Evolutionary conservation across 2,888 invertebrate species (phyloP).

Genomic region (Agrochola lota): DNA sequence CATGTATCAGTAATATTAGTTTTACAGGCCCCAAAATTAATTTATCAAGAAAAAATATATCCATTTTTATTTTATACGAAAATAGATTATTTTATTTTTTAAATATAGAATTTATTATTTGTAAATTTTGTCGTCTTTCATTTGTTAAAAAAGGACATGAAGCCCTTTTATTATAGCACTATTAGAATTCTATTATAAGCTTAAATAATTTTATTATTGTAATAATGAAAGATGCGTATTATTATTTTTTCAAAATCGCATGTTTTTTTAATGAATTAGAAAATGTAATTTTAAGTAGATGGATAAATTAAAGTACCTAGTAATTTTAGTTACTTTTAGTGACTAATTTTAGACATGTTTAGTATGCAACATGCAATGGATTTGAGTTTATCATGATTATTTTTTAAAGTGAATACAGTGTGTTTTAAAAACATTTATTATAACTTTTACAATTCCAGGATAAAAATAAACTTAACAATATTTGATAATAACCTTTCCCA

Average conservation of each 20-base stretch:
- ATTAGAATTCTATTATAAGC: slow-evolving; percentile 37
- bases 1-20: background rate
- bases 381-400: background rate
- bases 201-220: slow-evolving; percentile 52
- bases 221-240: slow-evolving; percentile 59
- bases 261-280: slow-evolving; percentile 42
- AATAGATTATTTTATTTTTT: slow-evolving; percentile 26
- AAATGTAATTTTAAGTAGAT: slow-evolving; percentile 49
- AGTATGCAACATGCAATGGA: slow-evolving; percentile 5
- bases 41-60: slow-evolving; percentile 13
- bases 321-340: slow-evolving; percentile 32
- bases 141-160: slow-evolving; percentile 44
- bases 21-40: slow-evolving; percentile 12
- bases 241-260: slow-evolving; percentile 61
- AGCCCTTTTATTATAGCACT: slow-evolving; percentile 38
- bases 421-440: background rate
- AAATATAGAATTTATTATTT: slow-evolving; percentile 51
- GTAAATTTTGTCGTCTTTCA: slow-evolving; percentile 56
- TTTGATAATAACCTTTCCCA: background rate
- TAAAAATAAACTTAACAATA: too few relatives aligned
- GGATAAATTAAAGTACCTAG: slow-evolving; percentile 56
- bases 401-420: background rate
- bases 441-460: background rate
- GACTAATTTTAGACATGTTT: slow-evolving; percentile 45
- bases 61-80: slow-evolving; percentile 19